Evolutionary conservation across 2,888 invertebrate genomes (phyloP), one percentile per base, ranked within the genome.

Genomic region (Apoda limacodes): DNA sequence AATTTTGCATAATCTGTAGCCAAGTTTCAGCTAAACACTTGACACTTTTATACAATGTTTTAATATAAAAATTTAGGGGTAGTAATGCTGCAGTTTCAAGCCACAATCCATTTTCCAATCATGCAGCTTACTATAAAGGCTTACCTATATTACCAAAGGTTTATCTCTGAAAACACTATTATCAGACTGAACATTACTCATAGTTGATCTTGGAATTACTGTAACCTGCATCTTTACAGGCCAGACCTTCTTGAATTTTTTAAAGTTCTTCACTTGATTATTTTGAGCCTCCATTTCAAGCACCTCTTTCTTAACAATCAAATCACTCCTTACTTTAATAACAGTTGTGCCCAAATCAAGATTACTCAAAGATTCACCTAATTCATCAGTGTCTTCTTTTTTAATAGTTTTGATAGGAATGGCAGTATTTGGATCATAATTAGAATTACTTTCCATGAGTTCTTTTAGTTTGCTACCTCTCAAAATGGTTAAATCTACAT

Each of bases 221-320:
- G 59, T 62, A 9, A 62, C 48, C 38, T 69, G 66, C 55, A 59
- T 65, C 46, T 64, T 74, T 5, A 72, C 23, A 35, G 78, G 80
- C 78, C 78, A 78, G 10, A 78, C 66, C 40, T 80, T 80, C 48
- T 74, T 75, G 36, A 80, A 78, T 38, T 62, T 80, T 37, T 80
- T 80, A 45, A 76, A 80, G 47, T 80, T 78, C 34, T 55, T 67
- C 1, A 56, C 34, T 32, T 45, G 42, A 26, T 24, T 32, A 31
- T 50, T 43, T 32, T 37, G 39, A 30, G 45, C 50, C 23, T 51
- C 52, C 33, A 55, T 43, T 34, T 52, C 41, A 26, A 60, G 29
- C 2, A 62, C 54, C 42, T 75, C 74, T 37, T 60, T 67, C 45
- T 78, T 76, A 3, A 75, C 53, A 43, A 78, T 65, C 36, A 78